These are phyloP conservation scores for Parnassius orleans DNA, from an alignment of 2,888 invertebrate genomes.

Conservation along the genomic window DNA sequence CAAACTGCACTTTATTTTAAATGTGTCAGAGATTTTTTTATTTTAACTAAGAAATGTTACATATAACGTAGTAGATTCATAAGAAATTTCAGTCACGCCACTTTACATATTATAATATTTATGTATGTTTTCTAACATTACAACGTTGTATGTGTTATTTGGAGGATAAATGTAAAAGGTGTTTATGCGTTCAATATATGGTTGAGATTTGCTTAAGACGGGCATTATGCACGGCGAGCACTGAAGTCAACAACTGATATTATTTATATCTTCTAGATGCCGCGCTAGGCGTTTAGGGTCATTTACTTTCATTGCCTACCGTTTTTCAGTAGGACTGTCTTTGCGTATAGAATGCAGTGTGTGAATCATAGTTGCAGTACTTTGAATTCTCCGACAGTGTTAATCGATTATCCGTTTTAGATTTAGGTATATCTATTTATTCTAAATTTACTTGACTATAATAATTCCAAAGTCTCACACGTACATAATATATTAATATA, in stretches of 20 bases:
- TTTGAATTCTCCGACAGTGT: slow-evolving; percentile 27
- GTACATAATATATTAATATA: no score
- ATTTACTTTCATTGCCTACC: slow-evolving; percentile 59
- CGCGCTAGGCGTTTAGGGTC: slow-evolving; percentile 65
- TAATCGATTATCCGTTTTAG: slow-evolving; percentile 16
- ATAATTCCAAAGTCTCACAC: no score
- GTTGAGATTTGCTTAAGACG: slow-evolving; percentile 43
- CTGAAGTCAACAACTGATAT: slow-evolving; percentile 59
- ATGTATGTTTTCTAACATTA: slow-evolving; percentile 35
- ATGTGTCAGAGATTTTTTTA: slow-evolving; percentile 51
- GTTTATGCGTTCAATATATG: slow-evolving; percentile 27
- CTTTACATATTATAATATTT: slow-evolving; percentile 51
- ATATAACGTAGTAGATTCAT: slow-evolving; percentile 53
- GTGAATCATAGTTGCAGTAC: slow-evolving; percentile 30
- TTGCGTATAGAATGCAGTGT: slow-evolving; percentile 38
- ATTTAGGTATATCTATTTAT: slow-evolving; percentile 9
- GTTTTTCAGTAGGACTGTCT: slow-evolving; percentile 51
- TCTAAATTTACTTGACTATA: no score
- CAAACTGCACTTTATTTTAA: slow-evolving; percentile 53
- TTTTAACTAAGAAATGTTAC: slow-evolving; percentile 36
- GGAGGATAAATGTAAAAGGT: slow-evolving; percentile 2
- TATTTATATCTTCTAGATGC: slow-evolving; percentile 67
- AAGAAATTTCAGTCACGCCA: slow-evolving; percentile 70
- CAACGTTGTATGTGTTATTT: slow-evolving; percentile 24
- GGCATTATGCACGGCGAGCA: slow-evolving; percentile 41